Evolutionary conservation across 2,797 vertebrate genomes (phyloP).

Genomic region (Pristis pectinata): DNA sequence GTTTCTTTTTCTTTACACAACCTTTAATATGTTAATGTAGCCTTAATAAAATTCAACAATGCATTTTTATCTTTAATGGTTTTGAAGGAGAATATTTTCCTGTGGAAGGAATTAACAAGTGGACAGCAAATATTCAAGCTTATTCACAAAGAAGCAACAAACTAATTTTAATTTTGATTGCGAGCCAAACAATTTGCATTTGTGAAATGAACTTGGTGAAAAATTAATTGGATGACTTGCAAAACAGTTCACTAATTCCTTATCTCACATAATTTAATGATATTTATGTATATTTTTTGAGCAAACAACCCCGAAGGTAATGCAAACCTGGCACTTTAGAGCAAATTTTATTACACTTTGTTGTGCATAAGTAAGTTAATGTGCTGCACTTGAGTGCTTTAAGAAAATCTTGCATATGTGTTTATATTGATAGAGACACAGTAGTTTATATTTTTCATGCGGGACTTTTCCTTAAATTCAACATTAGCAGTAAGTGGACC

Average conservation of each 20-base stretch:
- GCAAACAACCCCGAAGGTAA: background rate
- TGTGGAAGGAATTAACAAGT: background rate
- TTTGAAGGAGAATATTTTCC: background rate
- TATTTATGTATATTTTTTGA: background rate
- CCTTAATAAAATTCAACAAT: too few species aligned
- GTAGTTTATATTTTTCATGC: too few species aligned
- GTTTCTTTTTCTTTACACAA: too few species aligned
- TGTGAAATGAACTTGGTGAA: background rate
- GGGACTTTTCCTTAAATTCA: background rate
- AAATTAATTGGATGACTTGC: background rate
- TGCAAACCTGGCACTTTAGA: background rate
- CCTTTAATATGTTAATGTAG: too few species aligned
- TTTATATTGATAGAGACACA: too few species aligned
- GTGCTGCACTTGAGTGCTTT: too few species aligned
- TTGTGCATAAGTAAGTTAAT: background rate
- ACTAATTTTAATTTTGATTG: background rate
- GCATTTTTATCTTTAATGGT: too few species aligned
- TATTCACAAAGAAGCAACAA: background rate
- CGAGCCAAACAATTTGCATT: too few species aligned
- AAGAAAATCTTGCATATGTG: too few species aligned
- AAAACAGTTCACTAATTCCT: background rate
- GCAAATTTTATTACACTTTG: background rate
- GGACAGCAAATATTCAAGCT: background rate
- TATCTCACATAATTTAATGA: background rate
- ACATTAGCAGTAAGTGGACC: background rate